Evolutionary conservation across 1,140 invertebrate genomes (phyloP).

Genomic region (Nixonia krombeini): DNA sequence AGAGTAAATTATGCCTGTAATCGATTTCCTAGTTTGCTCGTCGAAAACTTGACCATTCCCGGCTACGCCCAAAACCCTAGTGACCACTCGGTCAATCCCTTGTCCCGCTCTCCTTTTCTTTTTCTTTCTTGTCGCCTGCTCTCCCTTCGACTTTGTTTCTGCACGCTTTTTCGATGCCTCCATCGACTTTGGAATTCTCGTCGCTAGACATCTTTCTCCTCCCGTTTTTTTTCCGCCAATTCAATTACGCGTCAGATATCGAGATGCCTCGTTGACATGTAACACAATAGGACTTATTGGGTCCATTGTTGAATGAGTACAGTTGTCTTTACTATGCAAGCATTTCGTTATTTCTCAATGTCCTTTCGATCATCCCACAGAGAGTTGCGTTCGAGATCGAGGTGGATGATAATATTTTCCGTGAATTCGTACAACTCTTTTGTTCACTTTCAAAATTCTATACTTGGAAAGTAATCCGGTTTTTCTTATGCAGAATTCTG

Average conservation of each 20-base stretch:
- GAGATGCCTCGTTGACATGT: slow-evolving; percentile 17
- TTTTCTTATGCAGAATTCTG: too few species aligned
- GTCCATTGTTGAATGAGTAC: not conserved
- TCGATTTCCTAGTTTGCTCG: not conserved
- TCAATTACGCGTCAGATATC: not conserved
- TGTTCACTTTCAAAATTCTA: too few species aligned
- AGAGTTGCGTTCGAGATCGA: too few species aligned
- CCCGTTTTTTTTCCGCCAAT: not conserved
- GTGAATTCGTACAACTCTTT: too few species aligned
- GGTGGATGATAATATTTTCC: too few species aligned
- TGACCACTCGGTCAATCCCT: not conserved
- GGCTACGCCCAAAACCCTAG: not conserved
- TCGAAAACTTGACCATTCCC: slow-evolving; percentile 2
- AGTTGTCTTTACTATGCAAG: too few species aligned
- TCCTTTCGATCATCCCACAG: too few species aligned
- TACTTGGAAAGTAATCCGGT: too few species aligned
- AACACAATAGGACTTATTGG: not conserved
- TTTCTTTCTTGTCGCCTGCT: not conserved
- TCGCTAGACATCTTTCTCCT: not conserved
- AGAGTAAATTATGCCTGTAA: slow-evolving; percentile 1
- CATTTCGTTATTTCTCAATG: too few species aligned
- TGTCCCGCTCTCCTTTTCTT: not conserved
- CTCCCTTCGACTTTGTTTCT: not conserved
- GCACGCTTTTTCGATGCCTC: not conserved
- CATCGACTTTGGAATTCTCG: not conserved